Evolutionary conservation across 2,888 invertebrate genomes (phyloP), one percentile per base, ranked within the genome.

Genomic region (Carpatolechia fugitivella): DNA sequence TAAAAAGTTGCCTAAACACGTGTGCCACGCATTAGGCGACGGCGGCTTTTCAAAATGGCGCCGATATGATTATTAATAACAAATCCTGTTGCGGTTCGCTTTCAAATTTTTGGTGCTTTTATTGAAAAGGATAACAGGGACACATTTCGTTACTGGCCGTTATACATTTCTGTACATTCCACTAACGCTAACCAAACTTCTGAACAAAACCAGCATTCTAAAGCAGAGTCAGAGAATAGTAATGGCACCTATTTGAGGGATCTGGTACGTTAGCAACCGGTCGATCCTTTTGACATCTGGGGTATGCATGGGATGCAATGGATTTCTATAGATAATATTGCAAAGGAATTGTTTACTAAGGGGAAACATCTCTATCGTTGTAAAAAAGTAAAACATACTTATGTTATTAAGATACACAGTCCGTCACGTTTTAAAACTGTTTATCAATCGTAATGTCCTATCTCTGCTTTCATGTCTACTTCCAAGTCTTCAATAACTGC

Each of bases 21-120:
- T 67, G 66, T 60, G 57, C 38, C 54, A 41, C 58, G 60, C 54
- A 57, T 63, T 62, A 60, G 59, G 30, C 49, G 69, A 62, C 69
- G 40, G 24, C 24, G 71, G 68, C 71, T 72, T 74, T 71, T 66
- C 78, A 81, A 87, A 81, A 87, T 84, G 88, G 87, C 87, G 86
- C 77, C 56, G 79, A 75, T 83, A 80, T 80, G 79, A 85, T 88
- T 88, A 88, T 87, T 88, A 87, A 88, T 87, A 88, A 85, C 80
- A 79, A 86, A 82, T 80, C 82, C 72, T 74, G 67, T 71, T 67
- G 76, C 78, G 78, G 80, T 79, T 79, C 70, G 81, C 83, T 86
- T 85, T 82, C 80, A 74, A 70, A 76, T 75, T 72, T 77, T 82
- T 81, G 81, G 80, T 78, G 13, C 6, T 44, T 44, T 13, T 24